Percentiles rank a stretch among this genome's conserved stretches.
These are phyloP conservation scores for Megatriorchis doriae DNA, from an alignment of 2,113 vertebrate species.

Conservation along the genomic window DNA sequence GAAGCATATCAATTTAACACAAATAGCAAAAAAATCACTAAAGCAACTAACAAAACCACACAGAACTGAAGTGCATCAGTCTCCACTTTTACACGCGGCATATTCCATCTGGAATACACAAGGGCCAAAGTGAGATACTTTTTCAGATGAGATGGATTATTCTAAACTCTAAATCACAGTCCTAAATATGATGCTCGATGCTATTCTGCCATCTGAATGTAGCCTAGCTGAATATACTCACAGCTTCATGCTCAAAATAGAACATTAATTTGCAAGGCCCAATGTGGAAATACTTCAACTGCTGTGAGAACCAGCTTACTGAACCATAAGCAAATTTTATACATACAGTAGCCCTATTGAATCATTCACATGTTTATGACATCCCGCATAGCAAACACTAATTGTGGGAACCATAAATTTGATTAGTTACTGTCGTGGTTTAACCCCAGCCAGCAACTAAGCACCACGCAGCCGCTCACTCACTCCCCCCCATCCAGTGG, in stretches of 20 bases:
- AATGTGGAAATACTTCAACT: neutral
- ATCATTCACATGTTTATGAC: neutral
- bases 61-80: neutral
- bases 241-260: neutral
- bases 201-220: neutral
- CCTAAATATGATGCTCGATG: neutral
- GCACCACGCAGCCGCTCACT: too few species aligned
- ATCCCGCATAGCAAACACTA: neutral
- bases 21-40: neutral
- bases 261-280: neutral
- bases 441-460: too few species aligned
- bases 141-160: neutral
- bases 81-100: neutral
- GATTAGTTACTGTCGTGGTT: neutral
- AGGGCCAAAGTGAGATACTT: neutral
- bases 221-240: neutral
- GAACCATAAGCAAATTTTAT: neutral
- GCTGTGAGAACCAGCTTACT: neutral
- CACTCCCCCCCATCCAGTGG: too few species aligned
- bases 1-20: neutral
- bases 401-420: neutral
- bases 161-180: neutral
- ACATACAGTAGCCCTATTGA: neutral
- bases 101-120: neutral
- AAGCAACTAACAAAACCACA: neutral